Conservation (phyloP, 2,797 vertebrate genomes). For the Gadopsis marmoratus region DNA sequence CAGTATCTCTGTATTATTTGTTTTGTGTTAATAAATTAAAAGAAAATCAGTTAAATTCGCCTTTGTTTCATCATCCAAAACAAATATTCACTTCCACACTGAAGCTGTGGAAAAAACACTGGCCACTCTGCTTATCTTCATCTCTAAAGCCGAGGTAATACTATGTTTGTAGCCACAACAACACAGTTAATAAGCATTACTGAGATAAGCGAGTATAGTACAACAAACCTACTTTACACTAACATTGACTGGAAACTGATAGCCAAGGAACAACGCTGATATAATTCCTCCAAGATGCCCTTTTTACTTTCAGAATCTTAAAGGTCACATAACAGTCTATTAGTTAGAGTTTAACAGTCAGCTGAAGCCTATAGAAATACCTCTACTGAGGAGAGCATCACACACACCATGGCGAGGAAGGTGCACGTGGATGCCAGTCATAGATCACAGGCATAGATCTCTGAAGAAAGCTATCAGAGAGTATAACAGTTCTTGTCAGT, state of each 20-base stretch:
- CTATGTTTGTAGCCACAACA: conserved; percentile 54
- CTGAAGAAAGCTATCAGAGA: conserved; percentile 76
- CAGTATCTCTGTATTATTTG: conserved; percentile 38
- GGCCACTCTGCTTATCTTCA: conserved; percentile 24
- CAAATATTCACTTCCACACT: conserved; percentile 30
- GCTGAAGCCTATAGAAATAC: conserved; percentile 70
- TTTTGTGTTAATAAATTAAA: conserved; percentile 34
- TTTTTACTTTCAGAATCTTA: conserved; percentile 45
- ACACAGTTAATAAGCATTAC: conserved; percentile 55
- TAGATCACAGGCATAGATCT: conserved; percentile 83
- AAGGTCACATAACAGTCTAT: conserved; percentile 83
- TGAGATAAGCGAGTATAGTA: conserved; percentile 53
- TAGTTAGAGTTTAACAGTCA: conserved; percentile 84
- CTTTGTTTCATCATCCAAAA: conserved; percentile 48
- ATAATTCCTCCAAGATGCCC: conserved; percentile 36
- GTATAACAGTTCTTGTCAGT: conserved; percentile 83
- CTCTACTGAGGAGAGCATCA: conserved; percentile 66
- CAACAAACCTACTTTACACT: conserved; percentile 58
- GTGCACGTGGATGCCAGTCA: conserved; percentile 65
- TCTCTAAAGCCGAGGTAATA: conserved; percentile 48
- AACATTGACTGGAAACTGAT: conserved; percentile 51
- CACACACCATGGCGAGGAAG: conserved; percentile 60
- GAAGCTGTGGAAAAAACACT: conserved; percentile 24
- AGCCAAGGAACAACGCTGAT: conserved; percentile 45
- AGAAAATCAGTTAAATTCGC: conserved; percentile 28